These are phyloP conservation scores for Delphinus delphis DNA, from an alignment of 2,113 vertebrate genomes.

Conservation along the genomic window DNA sequence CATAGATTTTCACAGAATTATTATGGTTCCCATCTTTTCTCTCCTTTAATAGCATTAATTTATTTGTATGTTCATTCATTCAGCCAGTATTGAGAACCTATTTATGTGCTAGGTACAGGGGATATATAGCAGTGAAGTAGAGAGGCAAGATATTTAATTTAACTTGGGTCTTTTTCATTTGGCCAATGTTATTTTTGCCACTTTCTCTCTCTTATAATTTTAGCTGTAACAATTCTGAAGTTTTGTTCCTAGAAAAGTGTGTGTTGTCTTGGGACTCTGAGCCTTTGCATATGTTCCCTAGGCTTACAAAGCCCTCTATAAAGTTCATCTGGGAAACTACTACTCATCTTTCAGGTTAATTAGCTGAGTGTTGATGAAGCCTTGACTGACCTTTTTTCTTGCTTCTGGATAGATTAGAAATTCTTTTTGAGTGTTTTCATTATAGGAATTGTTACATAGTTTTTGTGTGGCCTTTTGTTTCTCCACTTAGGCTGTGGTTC, in stretches of 20 bases:
- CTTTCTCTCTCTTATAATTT: neutral
- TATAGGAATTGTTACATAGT: neutral
- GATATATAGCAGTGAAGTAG: neutral
- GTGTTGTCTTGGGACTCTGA: neutral
- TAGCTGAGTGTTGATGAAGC: neutral
- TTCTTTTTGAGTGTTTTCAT: neutral
- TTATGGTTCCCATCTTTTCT: neutral
- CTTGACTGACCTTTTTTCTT: neutral
- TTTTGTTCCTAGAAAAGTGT: neutral
- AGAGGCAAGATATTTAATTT: neutral
- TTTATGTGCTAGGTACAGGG: neutral
- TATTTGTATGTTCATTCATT: neutral
- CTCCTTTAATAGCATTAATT: neutral
- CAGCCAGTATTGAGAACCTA: neutral
- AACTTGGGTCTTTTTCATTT: neutral
- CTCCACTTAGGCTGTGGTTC: neutral
- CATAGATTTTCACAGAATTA: neutral
- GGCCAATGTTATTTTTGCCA: neutral
- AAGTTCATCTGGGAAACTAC: neutral
- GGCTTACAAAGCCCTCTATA: neutral
- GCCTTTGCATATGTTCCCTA: neutral
- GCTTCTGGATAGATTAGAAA: neutral
- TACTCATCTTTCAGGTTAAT: neutral
- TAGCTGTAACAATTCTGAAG: neutral
- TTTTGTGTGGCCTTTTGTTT: neutral